Evolutionary conservation across 2,113 vertebrate species (phyloP).

Genomic region (Lagopus muta): DNA sequence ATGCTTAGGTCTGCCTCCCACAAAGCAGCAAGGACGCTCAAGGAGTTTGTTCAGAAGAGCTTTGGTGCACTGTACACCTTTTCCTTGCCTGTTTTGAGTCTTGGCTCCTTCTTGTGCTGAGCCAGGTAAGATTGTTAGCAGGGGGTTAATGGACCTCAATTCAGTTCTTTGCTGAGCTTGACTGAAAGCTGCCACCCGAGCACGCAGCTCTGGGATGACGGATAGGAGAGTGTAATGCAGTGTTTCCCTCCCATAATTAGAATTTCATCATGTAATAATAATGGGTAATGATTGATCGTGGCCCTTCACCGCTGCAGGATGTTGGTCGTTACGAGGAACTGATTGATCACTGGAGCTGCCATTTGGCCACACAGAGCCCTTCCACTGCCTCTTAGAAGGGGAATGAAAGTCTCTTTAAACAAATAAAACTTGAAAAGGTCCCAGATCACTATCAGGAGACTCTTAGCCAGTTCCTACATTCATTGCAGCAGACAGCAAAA

Average conservation of each 20-base stretch:
- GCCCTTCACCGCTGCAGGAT: constrained; percentile 9
- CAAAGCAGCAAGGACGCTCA: neutral
- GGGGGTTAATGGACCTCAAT: neutral
- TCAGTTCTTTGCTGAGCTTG: neutral
- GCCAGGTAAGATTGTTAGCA: neutral
- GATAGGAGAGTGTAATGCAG: neutral
- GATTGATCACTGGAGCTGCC: neutral
- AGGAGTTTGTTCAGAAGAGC: neutral
- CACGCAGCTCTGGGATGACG: neutral
- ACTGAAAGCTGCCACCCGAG: neutral
- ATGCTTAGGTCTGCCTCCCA: neutral
- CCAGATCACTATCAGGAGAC: neutral
- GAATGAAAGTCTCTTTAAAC: neutral
- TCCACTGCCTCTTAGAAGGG: neutral
- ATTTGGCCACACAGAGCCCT: neutral
- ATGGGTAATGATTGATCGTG: constrained; percentile 25
- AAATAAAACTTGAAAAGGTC: neutral
- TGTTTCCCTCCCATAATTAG: constrained; percentile 7
- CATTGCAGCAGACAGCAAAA: neutral
- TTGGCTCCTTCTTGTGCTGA: neutral
- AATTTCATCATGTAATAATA: constrained; percentile 28
- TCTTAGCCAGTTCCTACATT: neutral
- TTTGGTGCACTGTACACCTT: neutral
- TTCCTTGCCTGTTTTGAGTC: neutral
- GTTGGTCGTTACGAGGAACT: neutral